phyloP scores from a whole-genome alignment of 2,797 vertebrate species.

The Rhinella marina region DNA sequence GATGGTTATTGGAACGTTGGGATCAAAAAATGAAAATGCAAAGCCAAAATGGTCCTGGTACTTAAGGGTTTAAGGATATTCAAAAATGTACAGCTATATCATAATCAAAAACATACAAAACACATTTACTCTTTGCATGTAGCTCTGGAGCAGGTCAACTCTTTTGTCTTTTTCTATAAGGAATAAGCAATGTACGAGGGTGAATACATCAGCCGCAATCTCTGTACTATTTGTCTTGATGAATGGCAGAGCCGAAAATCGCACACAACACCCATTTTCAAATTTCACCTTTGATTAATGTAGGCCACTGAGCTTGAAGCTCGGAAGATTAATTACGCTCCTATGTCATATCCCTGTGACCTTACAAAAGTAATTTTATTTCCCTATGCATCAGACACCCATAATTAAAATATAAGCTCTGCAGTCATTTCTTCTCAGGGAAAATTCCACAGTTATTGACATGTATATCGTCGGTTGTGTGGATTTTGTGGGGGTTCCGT shows the following conservation, averaged over 20 bases:
- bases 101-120: background rate
- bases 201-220: conserved; percentile 26
- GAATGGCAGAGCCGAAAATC: conserved; percentile 31
- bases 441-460: conserved; percentile 31
- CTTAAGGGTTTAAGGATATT: background rate
- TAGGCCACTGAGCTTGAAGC: conserved; percentile 50
- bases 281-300: conserved; percentile 55
- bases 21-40: too few relatives aligned
- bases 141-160: background rate
- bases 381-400: conserved; percentile 51
- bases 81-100: background rate
- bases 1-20: too few relatives aligned
- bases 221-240: conserved; percentile 35
- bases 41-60: too few relatives aligned
- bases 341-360: conserved; percentile 55
- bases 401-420: conserved; percentile 54
- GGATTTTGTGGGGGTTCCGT: background rate
- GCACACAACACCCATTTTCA: conserved; percentile 48
- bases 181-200: background rate
- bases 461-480: background rate
- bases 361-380: conserved; percentile 55
- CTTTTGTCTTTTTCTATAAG: background rate
- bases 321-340: conserved; percentile 51
- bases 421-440: conserved; percentile 17
- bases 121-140: background rate